Conservation (phyloP, 2,113 vertebrate genomes). For the Empidonax alnorum region DNA sequence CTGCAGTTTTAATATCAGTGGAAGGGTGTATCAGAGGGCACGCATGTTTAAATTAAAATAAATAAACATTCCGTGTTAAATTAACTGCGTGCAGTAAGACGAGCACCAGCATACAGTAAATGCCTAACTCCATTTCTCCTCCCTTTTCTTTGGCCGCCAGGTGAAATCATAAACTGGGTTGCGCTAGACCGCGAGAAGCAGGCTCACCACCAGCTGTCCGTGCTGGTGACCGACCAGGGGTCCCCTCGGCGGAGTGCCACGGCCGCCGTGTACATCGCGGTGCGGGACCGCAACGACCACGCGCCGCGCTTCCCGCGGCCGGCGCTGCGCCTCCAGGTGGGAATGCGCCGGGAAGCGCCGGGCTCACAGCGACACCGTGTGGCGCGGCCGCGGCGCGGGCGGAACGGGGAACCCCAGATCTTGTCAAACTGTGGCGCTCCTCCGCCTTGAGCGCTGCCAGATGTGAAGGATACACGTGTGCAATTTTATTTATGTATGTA, state of each 20-base stretch:
- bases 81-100: not conserved
- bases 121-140: not conserved
- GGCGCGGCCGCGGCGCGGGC: not conserved
- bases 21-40: not conserved
- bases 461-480: fast-evolving
- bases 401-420: not conserved
- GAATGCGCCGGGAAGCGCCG: not conserved
- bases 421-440: not conserved
- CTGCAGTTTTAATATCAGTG: not conserved
- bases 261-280: slow-evolving; percentile 70
- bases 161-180: slow-evolving; percentile 88
- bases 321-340: slow-evolving; percentile 80
- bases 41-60: not conserved
- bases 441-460: fast-evolving
- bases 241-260: slow-evolving; percentile 82
- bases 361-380: slow-evolving; percentile 68
- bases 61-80: not conserved
- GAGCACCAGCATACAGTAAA: no score
- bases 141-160: slow-evolving; percentile 56
- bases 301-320: slow-evolving; percentile 79
- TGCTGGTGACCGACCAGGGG: slow-evolving; percentile 87
- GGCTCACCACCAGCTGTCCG: slow-evolving; percentile 79
- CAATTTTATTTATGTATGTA: fast-evolving
- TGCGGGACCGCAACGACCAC: slow-evolving; percentile 89
- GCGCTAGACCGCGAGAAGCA: slow-evolving; percentile 85